Evolutionary conservation across 2,888 invertebrate species (phyloP), one percentile per base, ranked within the genome.

Genomic region (Microctonus hyperodae): DNA sequence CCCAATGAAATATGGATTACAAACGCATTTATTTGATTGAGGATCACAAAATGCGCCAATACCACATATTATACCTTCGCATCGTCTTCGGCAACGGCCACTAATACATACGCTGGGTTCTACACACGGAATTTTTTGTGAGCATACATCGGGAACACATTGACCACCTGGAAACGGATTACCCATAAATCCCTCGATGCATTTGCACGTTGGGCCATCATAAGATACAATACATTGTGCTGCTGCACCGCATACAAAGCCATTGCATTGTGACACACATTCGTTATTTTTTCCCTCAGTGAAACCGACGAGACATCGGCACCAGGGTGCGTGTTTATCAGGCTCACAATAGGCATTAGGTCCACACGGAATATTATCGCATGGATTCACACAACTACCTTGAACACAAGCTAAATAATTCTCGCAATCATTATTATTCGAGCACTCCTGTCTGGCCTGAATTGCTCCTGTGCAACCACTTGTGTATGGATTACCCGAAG

Each of bases 101-200:
- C 92, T 90, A 70, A 96, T 92, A 81, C 96, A 96, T 1, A 93
- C 89, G 75, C 92, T 89, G 0, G 93, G 92, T 58, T 91, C 90
- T 33, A 89, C 89, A 75, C 96, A 96, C 0, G 93, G 92, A 61
- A 91, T 86, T 0, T 89, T 88, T 2, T 90, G 87, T 0, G 93
- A 93, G 82, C 96, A 96, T 62, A 93, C 87, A 83, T 95, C 95
- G 61, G 92, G 90, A 64, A 88, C 87, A 79, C 96, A 96, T 64
- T 88, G 88, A 44, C 96, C 96, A 28, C 96, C 96, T 1, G 95
- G 93, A 86, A 96, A 96, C 7, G 96, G 95, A 85, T 96, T 96
- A 22, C 96, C 96, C 65, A 91, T 88, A 82, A 91, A 92, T 56
- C 95, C 95, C 81, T 94, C 93, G 1, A 91, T 89, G 78, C 96